phyloP scores from a whole-genome alignment of 2,888 invertebrate genomes.

The Amiota minor region DNA sequence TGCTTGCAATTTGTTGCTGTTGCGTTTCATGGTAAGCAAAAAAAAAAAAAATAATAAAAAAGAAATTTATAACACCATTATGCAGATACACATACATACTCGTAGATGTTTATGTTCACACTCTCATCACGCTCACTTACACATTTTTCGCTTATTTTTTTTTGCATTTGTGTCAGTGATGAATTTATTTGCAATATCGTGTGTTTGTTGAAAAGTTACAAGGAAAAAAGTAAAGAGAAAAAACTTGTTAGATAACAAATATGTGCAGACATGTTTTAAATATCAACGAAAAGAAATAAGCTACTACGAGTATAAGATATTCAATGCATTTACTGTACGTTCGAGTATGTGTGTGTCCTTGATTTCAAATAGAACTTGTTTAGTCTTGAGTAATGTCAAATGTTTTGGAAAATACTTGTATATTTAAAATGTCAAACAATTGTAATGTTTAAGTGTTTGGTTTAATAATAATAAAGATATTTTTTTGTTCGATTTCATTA shows the following conservation, averaged over 20 bases:
- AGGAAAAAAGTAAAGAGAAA: neutral
- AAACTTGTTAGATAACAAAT: conserved; percentile 25
- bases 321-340: no score
- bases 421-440: no score
- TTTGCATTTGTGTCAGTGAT: conserved; percentile 24
- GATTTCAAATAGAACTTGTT: no score
- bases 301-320: no score
- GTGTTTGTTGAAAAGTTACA: no score
- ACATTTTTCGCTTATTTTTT: neutral
- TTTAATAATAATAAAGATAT: no score
- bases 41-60: no score
- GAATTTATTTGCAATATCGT: conserved; percentile 34
- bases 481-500: no score
- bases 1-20: conserved; percentile 8
- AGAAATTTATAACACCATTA: conserved; percentile 30
- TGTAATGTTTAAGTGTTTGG: no score
- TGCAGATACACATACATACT: conserved; percentile 43
- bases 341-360: no score
- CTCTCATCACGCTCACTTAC: conserved; percentile 24
- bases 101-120: conserved; percentile 20
- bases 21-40: conserved; percentile 18
- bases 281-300: neutral
- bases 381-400: no score
- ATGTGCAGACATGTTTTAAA: conserved; percentile 17
- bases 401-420: no score